phyloP scores from a whole-genome alignment of 1,140 invertebrate genomes.

The Caligus rogercresseyi region DNA sequence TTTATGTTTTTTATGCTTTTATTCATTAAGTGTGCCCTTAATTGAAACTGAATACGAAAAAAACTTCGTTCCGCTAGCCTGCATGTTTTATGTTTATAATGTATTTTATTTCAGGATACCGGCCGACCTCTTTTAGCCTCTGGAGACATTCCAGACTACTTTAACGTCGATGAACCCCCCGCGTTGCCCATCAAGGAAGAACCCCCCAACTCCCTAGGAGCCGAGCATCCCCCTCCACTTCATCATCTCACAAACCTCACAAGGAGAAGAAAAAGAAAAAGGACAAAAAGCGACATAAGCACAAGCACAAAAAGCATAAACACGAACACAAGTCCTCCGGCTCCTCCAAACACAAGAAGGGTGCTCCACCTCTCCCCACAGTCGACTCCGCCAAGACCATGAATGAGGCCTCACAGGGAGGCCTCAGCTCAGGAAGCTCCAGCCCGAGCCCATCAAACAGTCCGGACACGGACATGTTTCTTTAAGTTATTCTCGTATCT shows the following conservation, averaged over 20 bases:
- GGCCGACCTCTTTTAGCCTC: not conserved
- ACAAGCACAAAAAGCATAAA: constrained; percentile 32
- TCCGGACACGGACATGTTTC: not conserved
- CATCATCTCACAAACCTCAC: constrained; percentile 52
- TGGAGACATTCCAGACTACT: constrained; percentile 8
- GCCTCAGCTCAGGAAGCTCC: constrained; percentile 7
- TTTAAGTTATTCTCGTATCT: not conserved
- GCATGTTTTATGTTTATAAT: not conserved
- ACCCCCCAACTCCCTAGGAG: constrained; percentile 27
- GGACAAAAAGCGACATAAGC: constrained; percentile 36
- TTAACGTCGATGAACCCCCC: not conserved
- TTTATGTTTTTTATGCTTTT: too few relatives aligned
- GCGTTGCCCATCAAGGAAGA: not conserved
- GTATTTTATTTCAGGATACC: not conserved
- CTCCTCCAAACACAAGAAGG: not conserved
- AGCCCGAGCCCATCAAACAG: constrained; percentile 10
- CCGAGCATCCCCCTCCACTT: too few relatives aligned
- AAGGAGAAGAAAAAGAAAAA: constrained; percentile 44
- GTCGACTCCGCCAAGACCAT: not conserved
- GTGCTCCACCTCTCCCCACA: not conserved
- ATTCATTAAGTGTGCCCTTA: too few relatives aligned
- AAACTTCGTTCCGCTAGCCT: too few relatives aligned
- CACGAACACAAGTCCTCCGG: constrained; percentile 27
- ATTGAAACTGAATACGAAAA: too few relatives aligned
- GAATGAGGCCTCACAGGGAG: constrained; percentile 1